Evolutionary conservation across 2,797 vertebrate species (phyloP).

Genomic region (Microchirus variegatus): DNA sequence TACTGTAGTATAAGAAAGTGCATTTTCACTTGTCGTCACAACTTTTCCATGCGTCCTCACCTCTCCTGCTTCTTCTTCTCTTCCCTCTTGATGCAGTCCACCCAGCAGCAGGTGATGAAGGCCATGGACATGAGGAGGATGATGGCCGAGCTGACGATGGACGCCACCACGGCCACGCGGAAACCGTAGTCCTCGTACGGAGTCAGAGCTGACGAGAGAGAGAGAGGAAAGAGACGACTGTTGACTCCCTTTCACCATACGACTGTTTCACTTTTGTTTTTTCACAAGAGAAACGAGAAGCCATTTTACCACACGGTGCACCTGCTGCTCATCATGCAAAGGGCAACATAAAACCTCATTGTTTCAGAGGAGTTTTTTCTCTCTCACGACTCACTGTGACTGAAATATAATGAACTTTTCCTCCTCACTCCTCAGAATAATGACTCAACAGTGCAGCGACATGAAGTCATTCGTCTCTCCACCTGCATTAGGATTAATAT

Average conservation of each 20-base stretch:
- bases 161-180: slow-evolving; percentile 88
- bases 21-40: too few relatives aligned
- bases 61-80: slow-evolving; percentile 74
- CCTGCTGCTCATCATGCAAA: slow-evolving; percentile 6
- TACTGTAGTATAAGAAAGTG: too few relatives aligned
- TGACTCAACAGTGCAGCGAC: slow-evolving; percentile 15
- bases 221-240: background rate
- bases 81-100: slow-evolving; percentile 84
- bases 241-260: too few relatives aligned
- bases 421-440: slow-evolving; percentile 23
- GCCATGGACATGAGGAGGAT: slow-evolving; percentile 92
- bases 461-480: slow-evolving; percentile 19
- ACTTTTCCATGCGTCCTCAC: slow-evolving; percentile 44
- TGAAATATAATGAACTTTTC: slow-evolving; percentile 28
- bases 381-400: slow-evolving; percentile 15
- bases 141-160: slow-evolving; percentile 88
- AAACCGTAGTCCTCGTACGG: slow-evolving; percentile 86
- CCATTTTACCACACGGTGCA: background rate
- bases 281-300: slow-evolving; percentile 9
- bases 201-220: slow-evolving; percentile 76
- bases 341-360: background rate
- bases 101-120: slow-evolving; percentile 92
- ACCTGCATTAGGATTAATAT: slow-evolving; percentile 34
- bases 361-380: slow-evolving; percentile 2
- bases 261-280: background rate